Evolutionary conservation across 1,140 invertebrate species (phyloP).

Genomic region (Brachionus rubens): DNA sequence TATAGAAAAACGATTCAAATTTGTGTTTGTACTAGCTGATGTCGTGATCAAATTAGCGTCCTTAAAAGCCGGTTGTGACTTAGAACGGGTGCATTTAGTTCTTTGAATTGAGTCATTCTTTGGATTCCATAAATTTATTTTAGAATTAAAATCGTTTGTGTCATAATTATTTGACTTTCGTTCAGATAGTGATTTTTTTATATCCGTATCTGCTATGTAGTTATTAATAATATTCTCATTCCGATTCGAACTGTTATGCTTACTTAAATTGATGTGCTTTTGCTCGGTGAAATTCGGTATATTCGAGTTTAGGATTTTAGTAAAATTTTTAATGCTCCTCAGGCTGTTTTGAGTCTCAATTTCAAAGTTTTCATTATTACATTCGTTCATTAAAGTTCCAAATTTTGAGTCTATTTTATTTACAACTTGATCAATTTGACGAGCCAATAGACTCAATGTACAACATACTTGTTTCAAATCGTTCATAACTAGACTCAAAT

Average conservation of each 20-base stretch:
- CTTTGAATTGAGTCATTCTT: neutral
- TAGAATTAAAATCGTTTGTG: neutral
- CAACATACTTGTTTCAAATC: slow-evolving; percentile 30
- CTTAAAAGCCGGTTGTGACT: slow-evolving; percentile 41
- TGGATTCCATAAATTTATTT: neutral
- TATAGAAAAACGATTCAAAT: neutral
- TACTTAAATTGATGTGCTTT: neutral
- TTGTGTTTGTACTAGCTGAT: slow-evolving; percentile 13
- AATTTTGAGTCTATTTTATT: slow-evolving; percentile 29
- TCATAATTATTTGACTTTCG: neutral
- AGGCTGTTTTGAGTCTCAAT: neutral
- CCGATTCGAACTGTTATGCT: neutral
- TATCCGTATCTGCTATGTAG: neutral
- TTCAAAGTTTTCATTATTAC: neutral
- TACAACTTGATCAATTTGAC: slow-evolving; percentile 45
- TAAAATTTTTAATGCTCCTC: slow-evolving; percentile 33
- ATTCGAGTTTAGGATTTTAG: slow-evolving; percentile 24
- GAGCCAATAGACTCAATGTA: slow-evolving; percentile 4
- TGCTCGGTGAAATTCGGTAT: neutral
- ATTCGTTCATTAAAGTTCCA: neutral
- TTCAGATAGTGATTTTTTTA: neutral
- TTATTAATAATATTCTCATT: slow-evolving; percentile 3
- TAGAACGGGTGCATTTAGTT: slow-evolving; percentile 23
- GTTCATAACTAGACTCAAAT: slow-evolving; percentile 10
- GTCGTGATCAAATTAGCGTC: neutral